Base-by-base conservation (phyloP, 2,797 vertebrate species). In the Mus spretus region DNA sequence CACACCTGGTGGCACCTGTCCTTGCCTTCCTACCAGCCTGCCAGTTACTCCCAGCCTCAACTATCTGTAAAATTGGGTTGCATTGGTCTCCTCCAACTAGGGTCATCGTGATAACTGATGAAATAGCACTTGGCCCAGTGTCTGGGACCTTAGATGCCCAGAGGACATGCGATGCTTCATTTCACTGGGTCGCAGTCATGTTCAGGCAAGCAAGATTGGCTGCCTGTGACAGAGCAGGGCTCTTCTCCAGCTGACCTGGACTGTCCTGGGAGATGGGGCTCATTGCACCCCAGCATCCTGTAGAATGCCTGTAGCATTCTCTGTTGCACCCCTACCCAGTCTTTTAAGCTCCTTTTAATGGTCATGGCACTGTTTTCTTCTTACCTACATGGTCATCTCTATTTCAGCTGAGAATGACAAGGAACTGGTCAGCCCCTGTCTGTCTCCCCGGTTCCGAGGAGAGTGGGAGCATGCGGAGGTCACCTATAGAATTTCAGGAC, bases 401-500 rank as follows among this genome's bases (percentile, higher is more conserved):
- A 19, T 95, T 96, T 90, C 98, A 99, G 99, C 98, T 96, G 98
- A 97, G 95, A 98, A 98, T 98, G 98, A 98, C 91, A 98, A 98
- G 72, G 99, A 99, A 91, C 98, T 99, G 97, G 93, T 99, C 97
- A 99, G 99, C 94, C 99, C 99, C 55, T 99, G 99, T 98, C 97
- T 99, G 84, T 97, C 99, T 95, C 98, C 99, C 31, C 98, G 98
- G 87, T 99, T 98, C 98, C 98, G 97, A 34, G 99, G 99, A 3
- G 98, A 98, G 8, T 99, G 99, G 99, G 98, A 99, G 0, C 99
- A 99, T 0, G 99, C 98, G 3, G 99, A 99, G n/a, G 97, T 99
- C 53, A 78, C 97, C 2, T 99, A 99, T 98, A 98, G 98, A 86
- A 97, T 99, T 92, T 99, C 98, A 92, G 99, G 99, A 78, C 99